Evolutionary conservation across 2,888 invertebrate genomes (phyloP).

Genomic region (Sminthurides aquaticus): DNA sequence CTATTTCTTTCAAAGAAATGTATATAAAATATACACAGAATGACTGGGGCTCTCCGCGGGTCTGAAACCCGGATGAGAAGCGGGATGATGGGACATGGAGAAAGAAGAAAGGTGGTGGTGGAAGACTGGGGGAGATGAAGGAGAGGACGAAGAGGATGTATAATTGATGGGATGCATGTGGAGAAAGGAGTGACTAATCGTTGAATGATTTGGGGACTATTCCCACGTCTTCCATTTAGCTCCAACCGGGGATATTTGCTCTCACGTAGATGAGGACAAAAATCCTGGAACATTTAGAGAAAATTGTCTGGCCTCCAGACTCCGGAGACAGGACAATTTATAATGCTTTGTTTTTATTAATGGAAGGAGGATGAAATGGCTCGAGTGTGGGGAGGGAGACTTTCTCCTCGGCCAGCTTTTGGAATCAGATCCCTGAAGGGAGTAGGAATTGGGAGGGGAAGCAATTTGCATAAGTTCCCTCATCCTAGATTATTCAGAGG

Average conservation of each 20-base stretch:
- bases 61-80: no score
- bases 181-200: constrained; percentile 19
- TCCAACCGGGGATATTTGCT: constrained; percentile 4
- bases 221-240: constrained; percentile 10
- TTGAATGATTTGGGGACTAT: constrained; percentile 9
- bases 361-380: not conserved
- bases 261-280: not conserved
- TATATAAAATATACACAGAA: no score
- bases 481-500: not conserved
- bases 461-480: not conserved
- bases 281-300: not conserved
- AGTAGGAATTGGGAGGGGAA: not conserved
- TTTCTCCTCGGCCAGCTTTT: not conserved
- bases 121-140: not conserved
- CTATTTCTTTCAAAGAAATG: no score
- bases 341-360: not conserved
- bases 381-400: not conserved
- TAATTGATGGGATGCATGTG: constrained; percentile 1
- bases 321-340: not conserved
- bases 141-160: not conserved
- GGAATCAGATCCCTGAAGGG: not conserved
- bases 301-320: not conserved
- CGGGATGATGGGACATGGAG: no score
- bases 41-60: no score
- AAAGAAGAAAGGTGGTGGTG: no score